A percentile compares a stretch with the other conserved stretches of the same genome.
Conservation (phyloP, 2,888 invertebrate genomes). For the Oeneis ivallda region DNA sequence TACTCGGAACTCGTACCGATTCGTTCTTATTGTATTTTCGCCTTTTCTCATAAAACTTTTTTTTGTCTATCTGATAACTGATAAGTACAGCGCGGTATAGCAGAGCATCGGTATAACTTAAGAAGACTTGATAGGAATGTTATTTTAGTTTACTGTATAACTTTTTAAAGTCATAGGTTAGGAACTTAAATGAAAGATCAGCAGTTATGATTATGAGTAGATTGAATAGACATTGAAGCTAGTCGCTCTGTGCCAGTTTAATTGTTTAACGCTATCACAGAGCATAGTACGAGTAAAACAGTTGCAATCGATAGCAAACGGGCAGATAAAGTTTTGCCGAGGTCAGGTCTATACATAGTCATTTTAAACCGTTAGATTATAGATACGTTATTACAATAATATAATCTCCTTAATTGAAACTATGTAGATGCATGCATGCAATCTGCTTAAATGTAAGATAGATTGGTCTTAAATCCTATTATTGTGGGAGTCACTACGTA, state of each 20-base stretch:
- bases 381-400: not conserved
- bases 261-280: constrained; percentile 33
- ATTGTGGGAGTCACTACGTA: no score
- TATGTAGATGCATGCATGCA: not conserved
- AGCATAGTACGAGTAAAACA: constrained; percentile 14
- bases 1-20: no score
- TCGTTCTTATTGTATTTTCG: no score
- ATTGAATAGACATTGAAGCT: constrained; percentile 13
- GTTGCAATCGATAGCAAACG: constrained; percentile 1
- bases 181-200: not conserved
- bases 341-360: constrained; percentile 1
- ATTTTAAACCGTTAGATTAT: not conserved
- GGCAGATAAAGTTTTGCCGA: not conserved
- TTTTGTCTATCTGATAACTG: no score
- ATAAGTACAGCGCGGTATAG: no score
- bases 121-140: no score
- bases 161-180: constrained; percentile 4
- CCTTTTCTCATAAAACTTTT: no score
- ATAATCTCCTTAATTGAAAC: not conserved
- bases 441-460: no score
- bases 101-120: no score
- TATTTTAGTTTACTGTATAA: no score
- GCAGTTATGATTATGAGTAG: not conserved
- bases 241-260: constrained; percentile 33
- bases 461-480: no score